phyloP scores from a whole-genome alignment of 2,797 vertebrate species.

The Eutrigla gurnardus region DNA sequence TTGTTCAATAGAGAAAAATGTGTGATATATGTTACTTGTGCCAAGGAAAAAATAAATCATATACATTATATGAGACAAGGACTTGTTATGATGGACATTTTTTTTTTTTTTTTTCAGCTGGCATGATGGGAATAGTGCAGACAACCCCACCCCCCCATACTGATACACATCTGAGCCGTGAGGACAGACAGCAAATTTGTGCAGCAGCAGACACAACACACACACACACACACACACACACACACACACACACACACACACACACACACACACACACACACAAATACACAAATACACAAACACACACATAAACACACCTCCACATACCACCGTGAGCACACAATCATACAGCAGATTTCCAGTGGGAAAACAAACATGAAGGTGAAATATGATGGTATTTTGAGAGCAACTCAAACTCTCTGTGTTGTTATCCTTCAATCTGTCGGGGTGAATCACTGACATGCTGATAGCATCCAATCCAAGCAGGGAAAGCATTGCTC shows the following conservation, averaged over 20 bases:
- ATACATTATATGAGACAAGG: background rate
- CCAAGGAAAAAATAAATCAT: background rate
- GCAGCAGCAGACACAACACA: slow-evolving; percentile 73
- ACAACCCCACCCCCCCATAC: slow-evolving; percentile 32
- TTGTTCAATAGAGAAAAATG: background rate
- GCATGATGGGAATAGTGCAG: slow-evolving; percentile 28
- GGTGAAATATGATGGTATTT: slow-evolving; percentile 32
- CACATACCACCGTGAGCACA: slow-evolving; percentile 22
- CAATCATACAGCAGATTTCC: slow-evolving; percentile 39
- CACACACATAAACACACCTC: slow-evolving; percentile 48
- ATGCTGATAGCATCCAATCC: slow-evolving; percentile 43
- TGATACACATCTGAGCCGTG: slow-evolving; percentile 68
- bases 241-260: slow-evolving; percentile 72
- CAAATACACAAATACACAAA: too few species aligned
- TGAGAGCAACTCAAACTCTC: slow-evolving; percentile 18
- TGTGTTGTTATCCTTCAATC: slow-evolving; percentile 28
- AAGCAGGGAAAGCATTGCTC: slow-evolving; percentile 30
- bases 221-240: slow-evolving; percentile 35
- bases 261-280: slow-evolving; percentile 52
- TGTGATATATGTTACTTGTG: background rate
- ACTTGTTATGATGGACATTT: slow-evolving; percentile 16
- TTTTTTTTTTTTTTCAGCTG: background rate
- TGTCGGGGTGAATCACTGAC: slow-evolving; percentile 43
- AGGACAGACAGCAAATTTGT: slow-evolving; percentile 59
- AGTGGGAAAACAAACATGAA: slow-evolving; percentile 39